Base-by-base conservation (phyloP, 2,113 vertebrate species). In the Centropus bengalensis region DNA sequence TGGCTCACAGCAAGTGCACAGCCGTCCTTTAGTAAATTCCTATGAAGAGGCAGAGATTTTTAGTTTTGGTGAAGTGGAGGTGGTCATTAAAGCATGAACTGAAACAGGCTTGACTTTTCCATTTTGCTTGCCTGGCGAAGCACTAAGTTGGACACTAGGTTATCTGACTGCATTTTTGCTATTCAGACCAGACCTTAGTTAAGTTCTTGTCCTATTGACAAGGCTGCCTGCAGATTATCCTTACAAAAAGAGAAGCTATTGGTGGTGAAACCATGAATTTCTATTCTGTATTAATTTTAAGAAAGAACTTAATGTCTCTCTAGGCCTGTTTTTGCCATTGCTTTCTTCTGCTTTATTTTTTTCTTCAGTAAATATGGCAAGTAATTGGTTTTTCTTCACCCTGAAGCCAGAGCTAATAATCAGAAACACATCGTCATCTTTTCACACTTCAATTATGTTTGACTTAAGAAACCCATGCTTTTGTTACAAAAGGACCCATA, bases 371-470 rank as follows among this genome's bases (percentile, higher is more conserved):
- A 58, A 51, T 49, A 32, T 1, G 7, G 9, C 15, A 56, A 87
- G 45, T 58, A 55, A 32, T 52, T 15, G 11, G 0, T 49, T 82
- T 78, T 71, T 10, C 22, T 82, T 75, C 9, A n/a, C 8, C 11
- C 3, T 52, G 38, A 87, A 42, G 10, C 22, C 14, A 55, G 30
- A 14, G 30, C 18, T 32, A 27, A 36, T 33, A 19, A 13, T 77
- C 20, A 33, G n/a, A 80, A 81, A 28, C 1, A 1, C 17, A 9
- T 49, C 9, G 33, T 62, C 22, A 26, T 54, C 7, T 64, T 55
- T 33, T 52, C 14, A 8, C 0, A 0, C 19, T 74, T 74, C 21
- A 60, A 23, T 28, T 0, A 0, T 42, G 13, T 26, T 66, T 84
- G 21, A 42, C 0, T 33, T 69, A 49, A 54, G 42, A 66, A 85